phyloP scores from a whole-genome alignment of 2,888 invertebrate genomes.

The Tryphoninae sp. region DNA sequence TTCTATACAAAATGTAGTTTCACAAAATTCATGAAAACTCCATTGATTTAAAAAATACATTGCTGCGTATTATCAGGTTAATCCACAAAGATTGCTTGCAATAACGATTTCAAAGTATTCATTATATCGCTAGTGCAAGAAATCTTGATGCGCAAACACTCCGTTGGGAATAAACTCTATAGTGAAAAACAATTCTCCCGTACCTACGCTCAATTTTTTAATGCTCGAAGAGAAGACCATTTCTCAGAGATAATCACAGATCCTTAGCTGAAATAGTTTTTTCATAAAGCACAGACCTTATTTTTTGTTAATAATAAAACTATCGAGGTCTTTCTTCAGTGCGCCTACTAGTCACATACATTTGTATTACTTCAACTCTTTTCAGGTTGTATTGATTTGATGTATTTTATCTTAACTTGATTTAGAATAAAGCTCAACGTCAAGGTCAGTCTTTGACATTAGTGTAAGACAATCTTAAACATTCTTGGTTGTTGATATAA shows the following conservation, averaged over 20 bases:
- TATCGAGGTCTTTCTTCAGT: not conserved
- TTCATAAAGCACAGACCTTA: constrained; percentile 30
- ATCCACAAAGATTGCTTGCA: not conserved
- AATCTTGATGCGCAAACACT: not conserved
- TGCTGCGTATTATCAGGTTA: not conserved
- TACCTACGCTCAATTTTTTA: constrained; percentile 70
- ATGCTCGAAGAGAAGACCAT: constrained; percentile 63
- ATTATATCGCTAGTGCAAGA: not conserved
- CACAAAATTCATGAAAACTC: no score
- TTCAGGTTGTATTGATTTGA: no score
- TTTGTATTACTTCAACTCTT: not conserved
- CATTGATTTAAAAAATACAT: no score
- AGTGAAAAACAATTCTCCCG: constrained; percentile 55
- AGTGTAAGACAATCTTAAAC: no score
- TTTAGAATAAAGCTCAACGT: no score
- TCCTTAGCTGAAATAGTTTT: constrained; percentile 54
- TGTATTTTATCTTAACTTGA: no score
- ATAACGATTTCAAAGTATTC: not conserved
- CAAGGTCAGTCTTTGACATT: no score
- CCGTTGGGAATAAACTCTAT: constrained; percentile 18
- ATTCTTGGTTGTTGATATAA: no score
- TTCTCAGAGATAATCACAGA: constrained; percentile 41
- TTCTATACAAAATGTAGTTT: not conserved
- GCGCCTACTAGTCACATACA: not conserved
- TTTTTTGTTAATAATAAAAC: not conserved